Base-by-base conservation (phyloP, 2,113 vertebrate species). In the Alosa alosa region DNA sequence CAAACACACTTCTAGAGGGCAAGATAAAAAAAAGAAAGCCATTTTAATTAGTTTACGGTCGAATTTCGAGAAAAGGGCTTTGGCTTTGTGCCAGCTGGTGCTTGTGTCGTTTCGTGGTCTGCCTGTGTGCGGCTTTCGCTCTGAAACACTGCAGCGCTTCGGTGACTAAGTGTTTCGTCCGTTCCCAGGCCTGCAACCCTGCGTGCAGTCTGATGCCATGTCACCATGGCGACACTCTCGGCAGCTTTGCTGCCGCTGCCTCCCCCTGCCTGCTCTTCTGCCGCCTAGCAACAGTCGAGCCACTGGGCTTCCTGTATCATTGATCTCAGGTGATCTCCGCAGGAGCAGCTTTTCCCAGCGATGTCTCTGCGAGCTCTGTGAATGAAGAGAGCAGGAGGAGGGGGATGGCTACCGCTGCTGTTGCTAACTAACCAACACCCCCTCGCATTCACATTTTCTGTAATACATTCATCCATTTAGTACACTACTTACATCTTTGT, bases 251-350 rank as follows among this genome's bases (percentile, higher is more conserved):
- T 68, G 64, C 72, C 92, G 90, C 92, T 91, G 88, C 82, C 82
- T 85, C 89, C 60, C 86, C 72, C 86, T 82, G 85, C 87, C 85
- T 84, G 87, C 81, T 86, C 11, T 55, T 84, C 82, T 81, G 91
- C 92, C 93, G 93, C 93, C 93, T 94, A 94, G 94, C 95, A 95
- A 95, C 95, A 94, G 91, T 84, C 81, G 92, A 93, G 92, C 93
- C 90, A 93, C 89, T 94, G 93, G 92, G 91, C 93, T 93, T 93
- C 93, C 93, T 92, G 93, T 92, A 93, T 91, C 90, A 92, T 93
- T 83, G 88, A 90, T 85, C 89, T 84, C 88, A 93, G 92, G 93
- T 93, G 92, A 93, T 94, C 81, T 86, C 83, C 88, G 84, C 87
- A 90, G 91, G 88, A 91, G 91, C 90, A 88, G 90, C 75, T 36